These are phyloP conservation scores for Microtus montanus DNA, from an alignment of 2,113 vertebrate genomes.

Conservation along the genomic window DNA sequence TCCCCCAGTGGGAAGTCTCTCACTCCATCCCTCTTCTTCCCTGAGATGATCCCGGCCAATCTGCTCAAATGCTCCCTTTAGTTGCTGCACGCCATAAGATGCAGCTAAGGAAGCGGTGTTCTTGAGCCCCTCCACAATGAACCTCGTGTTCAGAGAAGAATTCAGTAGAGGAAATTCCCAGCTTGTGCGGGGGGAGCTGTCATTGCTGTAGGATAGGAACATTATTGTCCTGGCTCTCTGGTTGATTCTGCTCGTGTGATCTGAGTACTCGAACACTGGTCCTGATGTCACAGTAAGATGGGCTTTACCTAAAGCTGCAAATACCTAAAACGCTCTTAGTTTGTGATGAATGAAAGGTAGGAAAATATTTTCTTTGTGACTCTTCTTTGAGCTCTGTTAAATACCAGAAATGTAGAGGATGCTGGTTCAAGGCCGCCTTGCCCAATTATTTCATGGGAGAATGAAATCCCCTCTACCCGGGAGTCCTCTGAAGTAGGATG, in stretches of 20 bases:
- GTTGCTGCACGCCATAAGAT: not conserved
- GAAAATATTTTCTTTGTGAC: slow-evolving; percentile 35
- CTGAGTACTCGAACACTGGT: not conserved
- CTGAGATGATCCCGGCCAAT: not conserved
- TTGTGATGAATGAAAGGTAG: not conserved
- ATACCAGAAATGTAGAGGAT: not conserved
- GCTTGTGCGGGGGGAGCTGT: not conserved
- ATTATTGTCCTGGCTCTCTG: not conserved
- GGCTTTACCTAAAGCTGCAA: not conserved
- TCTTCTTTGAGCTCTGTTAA: slow-evolving; percentile 1
- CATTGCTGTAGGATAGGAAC: not conserved
- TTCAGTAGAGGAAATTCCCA: not conserved
- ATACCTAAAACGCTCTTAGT: slow-evolving; percentile 28
- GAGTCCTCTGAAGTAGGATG: not conserved
- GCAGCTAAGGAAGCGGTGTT: not conserved
- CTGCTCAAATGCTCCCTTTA: not conserved
- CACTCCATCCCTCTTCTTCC: not conserved
- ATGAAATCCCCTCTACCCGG: not conserved
- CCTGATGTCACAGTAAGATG: not conserved
- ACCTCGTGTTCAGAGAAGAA: not conserved
- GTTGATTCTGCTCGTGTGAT: not conserved
- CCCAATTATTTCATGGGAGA: slow-evolving; percentile 49
- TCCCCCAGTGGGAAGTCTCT: not conserved
- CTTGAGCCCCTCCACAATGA: not conserved
- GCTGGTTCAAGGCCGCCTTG: not conserved